These are phyloP conservation scores for Archivesica marissinica DNA, from an alignment of 1,140 invertebrate genomes.

Conservation along the genomic window DNA sequence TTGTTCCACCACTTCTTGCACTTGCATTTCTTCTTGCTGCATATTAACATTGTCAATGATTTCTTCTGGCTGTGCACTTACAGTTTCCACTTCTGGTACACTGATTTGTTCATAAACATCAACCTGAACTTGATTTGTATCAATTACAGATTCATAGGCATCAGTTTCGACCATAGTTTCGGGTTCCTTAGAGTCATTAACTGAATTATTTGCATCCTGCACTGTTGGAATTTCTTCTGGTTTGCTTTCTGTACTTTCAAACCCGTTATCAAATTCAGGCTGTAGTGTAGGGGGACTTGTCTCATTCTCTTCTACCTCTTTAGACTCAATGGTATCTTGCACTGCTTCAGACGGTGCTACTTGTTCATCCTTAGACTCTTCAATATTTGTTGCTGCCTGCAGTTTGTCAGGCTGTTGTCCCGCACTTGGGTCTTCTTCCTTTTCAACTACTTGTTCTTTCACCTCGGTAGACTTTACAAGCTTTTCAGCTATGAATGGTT, in stretches of 20 bases:
- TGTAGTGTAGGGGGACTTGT: not conserved
- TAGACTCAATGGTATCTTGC: no score
- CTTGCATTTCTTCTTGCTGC: conserved; percentile 20
- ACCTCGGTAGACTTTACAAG: not conserved
- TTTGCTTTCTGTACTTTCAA: conserved; percentile 23
- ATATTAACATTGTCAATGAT: not conserved
- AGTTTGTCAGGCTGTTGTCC: not conserved
- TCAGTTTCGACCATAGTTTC: not conserved
- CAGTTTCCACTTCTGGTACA: conserved; percentile 11
- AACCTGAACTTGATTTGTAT: conserved; percentile 12
- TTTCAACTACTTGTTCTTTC: not conserved
- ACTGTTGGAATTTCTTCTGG: not conserved
- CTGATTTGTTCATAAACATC: conserved; percentile 10
- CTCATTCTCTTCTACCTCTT: not conserved
- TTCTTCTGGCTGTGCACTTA: not conserved
- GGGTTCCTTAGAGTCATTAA: conserved; percentile 31
- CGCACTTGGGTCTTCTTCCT: not conserved
- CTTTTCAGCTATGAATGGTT: not conserved
- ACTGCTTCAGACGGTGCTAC: no score
- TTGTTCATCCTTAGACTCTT: not conserved
- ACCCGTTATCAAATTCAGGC: conserved; percentile 29
- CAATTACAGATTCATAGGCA: not conserved
- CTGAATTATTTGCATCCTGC: conserved; percentile 23
- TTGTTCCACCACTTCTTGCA: not conserved
- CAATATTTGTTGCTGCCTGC: not conserved